Base-by-base conservation (phyloP, 2,797 vertebrate species). In the Enoplosus armatus region DNA sequence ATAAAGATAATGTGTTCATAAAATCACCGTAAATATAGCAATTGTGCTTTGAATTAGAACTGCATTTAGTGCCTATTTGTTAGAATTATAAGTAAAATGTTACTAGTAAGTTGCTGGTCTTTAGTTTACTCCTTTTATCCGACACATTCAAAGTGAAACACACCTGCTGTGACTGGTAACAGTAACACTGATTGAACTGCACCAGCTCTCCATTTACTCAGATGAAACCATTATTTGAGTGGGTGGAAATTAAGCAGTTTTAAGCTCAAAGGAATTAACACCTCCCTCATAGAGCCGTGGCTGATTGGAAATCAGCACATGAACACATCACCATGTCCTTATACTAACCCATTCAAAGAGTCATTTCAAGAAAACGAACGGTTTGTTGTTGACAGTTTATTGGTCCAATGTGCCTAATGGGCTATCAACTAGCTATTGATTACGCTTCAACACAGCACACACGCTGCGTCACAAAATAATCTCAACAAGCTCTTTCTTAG, bases 221-320 rank as follows among this genome's bases (percentile, higher is more conserved):
- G 71, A 90, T 89, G 82, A 90, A 87, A 83, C 72, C 77, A 69
- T 90, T 86, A 86, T 31, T 75, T 62, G 74, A 89, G 86, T 82
- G 86, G 89, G 82, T 69, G 75, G 80, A 89, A 89, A 87, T 84
- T 69, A 89, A 89, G 75, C 75, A 85, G 87, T 88, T 87, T n/a
- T 87, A 86, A 86, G 80, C 68, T 84, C 31, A 45, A 59, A 79
- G 84, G 89, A 77, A 85, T 91, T 89, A 89, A 85, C 60, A 64
- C 35, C 37, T 78, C 82, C 58, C 76, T 77, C 69, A 20, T 26
- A 47, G 47, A 73, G 65, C 72, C 35, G 64, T 2, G 58, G 68
- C 66, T 85, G 78, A 89, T 68, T 75, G 63, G 75, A 87, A 84
- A 70, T 61, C 60, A 71, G 74, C 66, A 71, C 77, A 79, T 1